These are phyloP conservation scores for Rhinoptilus africanus DNA, from an alignment of 2,113 vertebrate genomes.

Conservation along the genomic window DNA sequence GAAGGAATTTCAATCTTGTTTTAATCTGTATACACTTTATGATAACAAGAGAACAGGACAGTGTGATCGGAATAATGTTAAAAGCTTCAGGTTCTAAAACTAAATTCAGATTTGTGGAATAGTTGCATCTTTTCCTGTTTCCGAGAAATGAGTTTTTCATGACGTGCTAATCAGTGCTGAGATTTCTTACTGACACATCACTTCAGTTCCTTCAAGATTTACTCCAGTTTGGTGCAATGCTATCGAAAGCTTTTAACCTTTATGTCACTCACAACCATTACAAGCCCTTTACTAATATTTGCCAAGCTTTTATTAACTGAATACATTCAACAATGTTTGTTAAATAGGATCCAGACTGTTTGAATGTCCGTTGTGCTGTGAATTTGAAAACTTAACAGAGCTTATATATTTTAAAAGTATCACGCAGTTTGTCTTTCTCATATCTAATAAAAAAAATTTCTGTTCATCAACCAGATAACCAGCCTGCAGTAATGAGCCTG, in stretches of 20 bases:
- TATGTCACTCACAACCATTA: conserved; percentile 29
- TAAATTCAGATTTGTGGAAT: neutral
- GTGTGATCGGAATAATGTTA: neutral
- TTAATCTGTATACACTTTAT: neutral
- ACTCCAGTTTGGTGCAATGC: neutral
- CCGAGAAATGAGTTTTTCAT: neutral
- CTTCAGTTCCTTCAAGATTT: conserved; percentile 7
- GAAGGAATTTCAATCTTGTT: neutral
- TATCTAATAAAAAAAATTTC: neutral
- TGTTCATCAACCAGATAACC: neutral
- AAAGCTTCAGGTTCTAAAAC: neutral
- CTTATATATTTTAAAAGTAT: neutral
- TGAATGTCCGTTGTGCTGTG: neutral
- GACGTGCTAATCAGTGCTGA: neutral
- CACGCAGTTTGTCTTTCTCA: neutral
- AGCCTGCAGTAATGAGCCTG: neutral
- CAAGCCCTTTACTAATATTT: conserved; percentile 67
- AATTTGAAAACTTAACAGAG: conserved; percentile 1
- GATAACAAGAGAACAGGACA: neutral
- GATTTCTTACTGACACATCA: neutral
- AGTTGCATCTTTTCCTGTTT: neutral
- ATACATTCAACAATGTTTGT: conserved; percentile 37
- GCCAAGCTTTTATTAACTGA: conserved; percentile 52
- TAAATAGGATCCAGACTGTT: conserved; percentile 22
- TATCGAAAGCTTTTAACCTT: conserved; percentile 44